Conservation (phyloP, 2,113 vertebrate species). For the Rhinolophus ferrumequinum region DNA sequence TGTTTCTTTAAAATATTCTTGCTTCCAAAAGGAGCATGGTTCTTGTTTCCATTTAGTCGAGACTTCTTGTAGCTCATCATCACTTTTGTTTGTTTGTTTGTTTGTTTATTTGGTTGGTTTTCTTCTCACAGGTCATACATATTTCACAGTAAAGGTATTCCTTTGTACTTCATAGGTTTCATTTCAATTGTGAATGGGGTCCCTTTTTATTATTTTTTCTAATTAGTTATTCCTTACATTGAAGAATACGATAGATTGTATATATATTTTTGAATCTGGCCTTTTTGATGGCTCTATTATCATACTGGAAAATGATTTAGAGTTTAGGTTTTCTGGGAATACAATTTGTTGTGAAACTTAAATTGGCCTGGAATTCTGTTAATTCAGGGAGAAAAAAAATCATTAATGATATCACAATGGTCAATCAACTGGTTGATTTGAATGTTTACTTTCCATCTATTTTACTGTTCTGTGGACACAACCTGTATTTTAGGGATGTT, state of each 20-base stretch:
- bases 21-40: neutral
- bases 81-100: neutral
- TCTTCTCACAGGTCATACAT: neutral
- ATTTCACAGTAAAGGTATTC: neutral
- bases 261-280: neutral
- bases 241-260: neutral
- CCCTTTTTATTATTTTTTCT: neutral
- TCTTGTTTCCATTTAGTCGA: neutral
- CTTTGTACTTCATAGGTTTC: neutral
- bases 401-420: neutral
- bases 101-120: neutral
- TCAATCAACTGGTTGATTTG: neutral
- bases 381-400: slow-evolving; percentile 4
- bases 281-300: neutral
- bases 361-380: neutral
- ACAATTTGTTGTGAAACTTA: slow-evolving; percentile 19
- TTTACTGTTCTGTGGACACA: neutral
- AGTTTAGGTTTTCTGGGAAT: neutral
- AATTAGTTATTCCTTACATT: neutral
- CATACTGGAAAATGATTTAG: neutral
- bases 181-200: neutral
- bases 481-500: neutral
- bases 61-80: neutral
- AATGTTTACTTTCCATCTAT: neutral
- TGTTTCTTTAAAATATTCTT: neutral